These are phyloP conservation scores for Limnodromus scolopaceus DNA, from an alignment of 2,797 vertebrate species.

Conservation along the genomic window DNA sequence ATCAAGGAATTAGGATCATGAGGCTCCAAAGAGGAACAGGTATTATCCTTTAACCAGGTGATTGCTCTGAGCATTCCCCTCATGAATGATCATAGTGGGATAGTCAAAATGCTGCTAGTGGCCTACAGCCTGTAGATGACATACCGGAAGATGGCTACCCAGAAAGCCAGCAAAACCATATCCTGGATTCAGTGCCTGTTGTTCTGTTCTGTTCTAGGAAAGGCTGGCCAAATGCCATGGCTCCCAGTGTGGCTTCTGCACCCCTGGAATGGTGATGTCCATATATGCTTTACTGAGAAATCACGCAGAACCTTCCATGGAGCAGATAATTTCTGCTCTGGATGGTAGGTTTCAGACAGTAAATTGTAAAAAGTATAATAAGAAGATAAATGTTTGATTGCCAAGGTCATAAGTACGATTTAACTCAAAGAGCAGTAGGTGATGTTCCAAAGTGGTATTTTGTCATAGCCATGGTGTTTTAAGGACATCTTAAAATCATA, in stretches of 20 bases:
- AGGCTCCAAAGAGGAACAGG: background rate
- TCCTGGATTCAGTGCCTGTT: background rate
- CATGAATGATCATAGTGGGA: background rate
- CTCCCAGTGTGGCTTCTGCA: slow-evolving; percentile 91
- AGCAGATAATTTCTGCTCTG: slow-evolving; percentile 82
- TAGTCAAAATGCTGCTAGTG: background rate
- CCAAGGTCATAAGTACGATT: background rate
- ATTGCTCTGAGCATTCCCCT: background rate
- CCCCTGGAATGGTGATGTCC: slow-evolving; percentile 92
- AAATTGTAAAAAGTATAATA: background rate
- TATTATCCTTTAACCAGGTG: background rate
- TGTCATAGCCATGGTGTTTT: background rate
- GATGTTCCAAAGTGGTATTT: background rate
- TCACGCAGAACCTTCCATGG: slow-evolving; percentile 79
- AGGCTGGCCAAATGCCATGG: slow-evolving; percentile 86
- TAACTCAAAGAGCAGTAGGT: background rate
- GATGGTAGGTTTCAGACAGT: slow-evolving; percentile 73
- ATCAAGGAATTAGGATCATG: background rate
- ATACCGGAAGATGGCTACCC: background rate
- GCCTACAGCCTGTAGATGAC: background rate
- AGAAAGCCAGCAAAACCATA: background rate
- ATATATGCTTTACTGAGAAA: slow-evolving; percentile 88
- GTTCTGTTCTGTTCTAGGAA: slow-evolving; percentile 76
- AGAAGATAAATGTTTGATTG: background rate
- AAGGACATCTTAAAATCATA: background rate